A percentile compares a stretch with the other conserved stretches of the same genome.
Conservation (phyloP, 2,113 vertebrate species). For the Todiramphus chloris region DNA sequence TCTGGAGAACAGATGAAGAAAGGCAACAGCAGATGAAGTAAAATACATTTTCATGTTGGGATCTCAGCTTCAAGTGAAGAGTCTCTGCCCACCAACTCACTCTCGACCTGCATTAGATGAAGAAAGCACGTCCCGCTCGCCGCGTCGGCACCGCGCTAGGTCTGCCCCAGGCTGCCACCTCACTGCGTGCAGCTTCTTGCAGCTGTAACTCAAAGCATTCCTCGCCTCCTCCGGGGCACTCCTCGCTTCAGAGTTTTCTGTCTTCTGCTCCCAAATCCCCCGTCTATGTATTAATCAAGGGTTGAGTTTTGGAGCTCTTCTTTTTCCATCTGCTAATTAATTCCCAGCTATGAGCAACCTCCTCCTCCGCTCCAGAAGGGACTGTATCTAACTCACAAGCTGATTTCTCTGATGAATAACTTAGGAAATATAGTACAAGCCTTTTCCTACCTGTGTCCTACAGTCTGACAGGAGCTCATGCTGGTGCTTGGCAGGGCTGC, state of each 20-base stretch:
- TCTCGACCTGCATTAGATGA: background rate
- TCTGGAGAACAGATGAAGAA: background rate
- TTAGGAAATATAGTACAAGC: background rate
- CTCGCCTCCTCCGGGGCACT: background rate
- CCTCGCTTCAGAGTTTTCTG: background rate
- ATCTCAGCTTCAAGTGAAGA: background rate
- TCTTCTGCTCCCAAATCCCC: background rate
- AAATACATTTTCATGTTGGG: background rate
- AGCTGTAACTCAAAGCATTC: background rate
- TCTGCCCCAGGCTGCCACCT: background rate
- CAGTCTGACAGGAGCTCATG: background rate
- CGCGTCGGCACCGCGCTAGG: background rate
- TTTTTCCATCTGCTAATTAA: constrained; percentile 32
- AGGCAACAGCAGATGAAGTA: background rate
- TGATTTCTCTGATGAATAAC: background rate
- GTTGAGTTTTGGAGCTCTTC: background rate
- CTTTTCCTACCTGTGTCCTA: background rate
- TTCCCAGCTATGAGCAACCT: background rate
- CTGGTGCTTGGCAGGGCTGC: background rate
- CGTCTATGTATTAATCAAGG: background rate
- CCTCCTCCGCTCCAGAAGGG: background rate
- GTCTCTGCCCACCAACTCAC: background rate
- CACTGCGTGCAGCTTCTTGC: background rate
- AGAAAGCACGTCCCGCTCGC: background rate
- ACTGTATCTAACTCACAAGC: background rate